These are phyloP conservation scores for Plusia festucae DNA, from an alignment of 2,888 invertebrate genomes.

Conservation along the genomic window DNA sequence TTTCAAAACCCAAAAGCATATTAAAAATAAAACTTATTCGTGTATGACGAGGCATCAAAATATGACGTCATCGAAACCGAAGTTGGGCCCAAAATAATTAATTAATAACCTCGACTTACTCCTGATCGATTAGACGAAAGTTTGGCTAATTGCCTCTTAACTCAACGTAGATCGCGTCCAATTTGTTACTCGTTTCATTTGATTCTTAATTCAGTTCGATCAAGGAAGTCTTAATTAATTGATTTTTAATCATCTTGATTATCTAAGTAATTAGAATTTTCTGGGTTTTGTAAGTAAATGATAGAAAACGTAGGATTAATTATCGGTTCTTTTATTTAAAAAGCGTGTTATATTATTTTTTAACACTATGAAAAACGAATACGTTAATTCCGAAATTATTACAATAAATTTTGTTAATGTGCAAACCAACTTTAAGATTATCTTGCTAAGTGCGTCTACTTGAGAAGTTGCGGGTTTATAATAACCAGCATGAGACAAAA, in stretches of 20 bases:
- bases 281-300: not conserved
- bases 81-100: constrained; percentile 59
- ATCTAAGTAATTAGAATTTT: constrained; percentile 19
- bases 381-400: too few species aligned
- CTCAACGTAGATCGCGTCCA: constrained; percentile 62
- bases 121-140: constrained; percentile 62
- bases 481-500: not conserved
- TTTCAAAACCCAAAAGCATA: not conserved
- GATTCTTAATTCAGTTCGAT: constrained; percentile 61
- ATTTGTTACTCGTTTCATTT: constrained; percentile 66
- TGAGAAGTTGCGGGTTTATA: not conserved
- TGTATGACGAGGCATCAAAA: constrained; percentile 19
- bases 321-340: not conserved
- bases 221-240: constrained; percentile 54
- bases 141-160: constrained; percentile 68
- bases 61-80: constrained; percentile 51
- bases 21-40: constrained; percentile 5
- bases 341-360: not conserved
- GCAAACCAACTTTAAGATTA: too few species aligned
- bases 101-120: constrained; percentile 63
- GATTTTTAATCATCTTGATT: constrained; percentile 50
- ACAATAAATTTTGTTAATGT: too few species aligned
- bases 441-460: not conserved
- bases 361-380: not conserved
- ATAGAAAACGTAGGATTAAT: not conserved